These are phyloP conservation scores for Aplodontia rufa DNA, from an alignment of 2,113 vertebrate genomes.

Conservation along the genomic window DNA sequence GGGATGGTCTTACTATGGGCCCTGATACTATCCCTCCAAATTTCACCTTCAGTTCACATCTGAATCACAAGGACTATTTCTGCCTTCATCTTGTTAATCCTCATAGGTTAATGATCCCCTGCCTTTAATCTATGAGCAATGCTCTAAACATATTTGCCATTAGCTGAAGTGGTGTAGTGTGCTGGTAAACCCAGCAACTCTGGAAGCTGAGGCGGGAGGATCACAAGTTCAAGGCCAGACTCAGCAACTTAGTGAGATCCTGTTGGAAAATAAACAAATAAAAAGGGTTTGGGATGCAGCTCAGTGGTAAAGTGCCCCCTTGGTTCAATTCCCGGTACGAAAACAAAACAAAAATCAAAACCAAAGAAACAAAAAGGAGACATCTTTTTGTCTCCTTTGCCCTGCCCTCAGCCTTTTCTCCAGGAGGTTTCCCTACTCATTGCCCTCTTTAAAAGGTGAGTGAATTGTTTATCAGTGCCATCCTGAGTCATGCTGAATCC, in stretches of 20 bases:
- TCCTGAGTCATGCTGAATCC: neutral
- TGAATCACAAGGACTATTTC: neutral
- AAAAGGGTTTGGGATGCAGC: no score
- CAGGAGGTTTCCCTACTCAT: neutral
- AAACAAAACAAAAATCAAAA: no score
- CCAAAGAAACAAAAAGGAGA: no score
- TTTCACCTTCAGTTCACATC: neutral
- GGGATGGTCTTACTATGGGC: neutral
- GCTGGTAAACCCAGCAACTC: no score
- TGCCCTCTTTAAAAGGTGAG: neutral
- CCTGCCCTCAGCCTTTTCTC: neutral
- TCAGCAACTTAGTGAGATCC: no score
- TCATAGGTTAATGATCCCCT: neutral
- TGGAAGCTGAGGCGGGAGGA: no score
- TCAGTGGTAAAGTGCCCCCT: no score
- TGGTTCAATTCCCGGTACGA: no score
- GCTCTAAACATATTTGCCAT: neutral
- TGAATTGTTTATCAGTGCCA: neutral
- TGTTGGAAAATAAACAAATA: no score
- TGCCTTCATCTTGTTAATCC: neutral
- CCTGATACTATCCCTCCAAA: neutral
- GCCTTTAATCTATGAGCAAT: fast-evolving
- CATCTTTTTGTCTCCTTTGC: no score
- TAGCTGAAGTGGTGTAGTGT: neutral
- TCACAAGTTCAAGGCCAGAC: no score